These are phyloP conservation scores for Tipula unca DNA, from an alignment of 2,888 invertebrate genomes.

Conservation along the genomic window DNA sequence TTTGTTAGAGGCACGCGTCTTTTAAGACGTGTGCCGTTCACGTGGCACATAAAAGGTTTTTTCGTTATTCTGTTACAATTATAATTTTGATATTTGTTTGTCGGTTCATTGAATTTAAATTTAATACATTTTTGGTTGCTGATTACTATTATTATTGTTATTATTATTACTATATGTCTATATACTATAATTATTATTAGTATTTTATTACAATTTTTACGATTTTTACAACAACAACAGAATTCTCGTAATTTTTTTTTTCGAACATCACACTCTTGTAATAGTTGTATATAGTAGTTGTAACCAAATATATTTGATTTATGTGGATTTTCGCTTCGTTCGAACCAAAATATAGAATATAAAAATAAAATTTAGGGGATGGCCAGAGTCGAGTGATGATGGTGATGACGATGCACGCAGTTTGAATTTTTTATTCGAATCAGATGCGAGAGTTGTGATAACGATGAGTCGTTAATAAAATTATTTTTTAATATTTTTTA, in stretches of 20 bases:
- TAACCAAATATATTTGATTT: background rate
- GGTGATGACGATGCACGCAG: background rate
- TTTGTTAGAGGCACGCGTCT: background rate
- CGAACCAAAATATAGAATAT: background rate
- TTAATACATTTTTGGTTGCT: constrained; percentile 8
- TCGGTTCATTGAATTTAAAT: constrained; percentile 3
- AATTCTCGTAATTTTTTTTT: background rate
- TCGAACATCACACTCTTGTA: background rate
- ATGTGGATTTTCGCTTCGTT: background rate
- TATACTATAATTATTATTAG: background rate
- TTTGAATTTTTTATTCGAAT: background rate
- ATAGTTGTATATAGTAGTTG: background rate
- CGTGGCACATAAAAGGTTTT: background rate
- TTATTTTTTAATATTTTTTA: background rate
- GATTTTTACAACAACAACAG: background rate
- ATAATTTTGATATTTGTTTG: constrained; percentile 8
- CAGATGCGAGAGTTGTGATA: background rate
- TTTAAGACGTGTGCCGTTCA: background rate
- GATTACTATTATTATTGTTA: background rate
- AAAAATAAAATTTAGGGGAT: background rate
- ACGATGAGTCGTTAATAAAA: background rate
- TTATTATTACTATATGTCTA: background rate
- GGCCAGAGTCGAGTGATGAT: background rate
- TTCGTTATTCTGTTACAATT: background rate
- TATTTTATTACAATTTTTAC: background rate